These are phyloP conservation scores for Oegoconia quadripuncta DNA, from an alignment of 2,888 invertebrate species.

Conservation along the genomic window DNA sequence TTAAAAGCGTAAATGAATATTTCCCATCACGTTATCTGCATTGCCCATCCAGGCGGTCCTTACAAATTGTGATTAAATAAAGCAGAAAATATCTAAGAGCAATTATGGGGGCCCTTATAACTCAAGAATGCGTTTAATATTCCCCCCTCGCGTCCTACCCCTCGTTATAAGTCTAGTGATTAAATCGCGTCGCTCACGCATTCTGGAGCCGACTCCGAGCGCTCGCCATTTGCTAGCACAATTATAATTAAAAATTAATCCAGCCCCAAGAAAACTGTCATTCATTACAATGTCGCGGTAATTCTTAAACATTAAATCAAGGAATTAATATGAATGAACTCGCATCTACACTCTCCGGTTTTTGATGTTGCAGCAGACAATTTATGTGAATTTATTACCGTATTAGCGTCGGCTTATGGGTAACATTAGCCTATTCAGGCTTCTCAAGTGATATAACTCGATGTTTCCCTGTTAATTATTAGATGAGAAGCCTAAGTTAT, in stretches of 20 bases:
- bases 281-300: conserved; percentile 42
- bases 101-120: conserved; percentile 67
- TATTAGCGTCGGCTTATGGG: neutral
- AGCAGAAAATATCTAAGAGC: conserved; percentile 60
- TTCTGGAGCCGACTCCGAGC: conserved; percentile 49
- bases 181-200: conserved; percentile 68
- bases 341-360: conserved; percentile 1
- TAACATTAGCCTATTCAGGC: neutral
- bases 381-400: conserved; percentile 14
- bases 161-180: conserved; percentile 66
- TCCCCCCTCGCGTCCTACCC: conserved; percentile 39
- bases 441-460: neutral
- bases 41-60: conserved; percentile 24
- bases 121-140: conserved; percentile 66
- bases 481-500: too few relatives aligned
- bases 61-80: conserved; percentile 62
- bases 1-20: conserved; percentile 17
- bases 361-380: neutral
- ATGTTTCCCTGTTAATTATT: conserved; percentile 2
- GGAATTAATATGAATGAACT: conserved; percentile 28
- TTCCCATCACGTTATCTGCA: conserved; percentile 29
- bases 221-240: conserved; percentile 54
- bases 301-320: conserved; percentile 34
- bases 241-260: conserved; percentile 76
- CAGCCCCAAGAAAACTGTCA: conserved; percentile 43